Evolutionary conservation across 1,140 invertebrate genomes (phyloP), one percentile per base, ranked within the genome.

Genomic region (Hylyphantes graminicola): DNA sequence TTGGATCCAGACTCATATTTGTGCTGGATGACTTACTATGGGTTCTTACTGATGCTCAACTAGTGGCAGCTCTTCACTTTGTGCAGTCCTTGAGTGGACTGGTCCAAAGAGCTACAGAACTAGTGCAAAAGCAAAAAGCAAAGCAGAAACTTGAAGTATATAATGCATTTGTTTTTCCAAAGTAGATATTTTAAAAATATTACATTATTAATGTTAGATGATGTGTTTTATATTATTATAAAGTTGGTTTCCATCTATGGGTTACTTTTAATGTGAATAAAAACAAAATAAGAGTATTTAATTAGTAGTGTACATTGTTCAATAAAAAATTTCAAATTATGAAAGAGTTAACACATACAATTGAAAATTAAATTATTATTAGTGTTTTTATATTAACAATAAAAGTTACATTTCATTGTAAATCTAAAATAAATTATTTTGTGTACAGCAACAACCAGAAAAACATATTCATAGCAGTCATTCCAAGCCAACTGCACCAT

Each of bases 11-110:
- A 67, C 90, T 99, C 65, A 94, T 97, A 74, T 92, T 99, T 21
- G 95, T 98, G 86, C 92, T 99, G 68, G 97, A 99, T 90, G 97
- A 99, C 89, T 91, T 99, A 53, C 91, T 99, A n/a, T 99, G 98
- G 98, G 97, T 98, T 50, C 90, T 99, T 65, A 99, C 98, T 4
- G 96, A 99, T 90, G 96, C 97, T 0, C 98, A 99, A 90, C 90
- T 99, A 15, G 95, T 98, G 87, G 97, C 98, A 54, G 97, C 97
- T 54, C 92, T 99, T 17, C 94, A 96, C 88, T 99, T 98, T 90
- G 93, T 96, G 15, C 95, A 97, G 88, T 98, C 97, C 0, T 91
- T 99, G 8, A 93, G 95, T 68, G 94, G 93, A 55, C 91, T 97
- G 5, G 94, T 98, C 15, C 93, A 95, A 87, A 93, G 94, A 89